Conservation (phyloP, 2,888 invertebrate species). For the Bembecia ichneumoniformis region DNA sequence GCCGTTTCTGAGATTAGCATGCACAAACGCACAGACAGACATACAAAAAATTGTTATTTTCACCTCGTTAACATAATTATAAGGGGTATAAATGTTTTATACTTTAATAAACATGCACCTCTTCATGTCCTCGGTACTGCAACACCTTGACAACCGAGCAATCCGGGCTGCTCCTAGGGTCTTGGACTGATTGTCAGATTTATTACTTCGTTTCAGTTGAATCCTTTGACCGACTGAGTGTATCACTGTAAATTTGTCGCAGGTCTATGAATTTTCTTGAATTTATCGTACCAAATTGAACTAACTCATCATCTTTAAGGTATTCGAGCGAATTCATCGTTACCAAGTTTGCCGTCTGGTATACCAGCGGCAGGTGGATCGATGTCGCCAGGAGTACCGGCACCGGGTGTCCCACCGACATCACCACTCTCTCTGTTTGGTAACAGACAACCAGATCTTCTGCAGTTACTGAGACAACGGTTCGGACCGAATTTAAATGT, state of each 20-base stretch:
- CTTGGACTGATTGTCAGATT: constrained; percentile 77
- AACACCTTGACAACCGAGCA: constrained; percentile 73
- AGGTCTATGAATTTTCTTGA: constrained; percentile 78
- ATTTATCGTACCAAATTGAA: constrained; percentile 85
- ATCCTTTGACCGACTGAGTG: constrained; percentile 73
- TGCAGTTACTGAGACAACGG: no score
- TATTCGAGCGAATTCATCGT: not conserved
- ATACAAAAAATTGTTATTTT: no score
- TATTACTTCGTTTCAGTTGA: constrained; percentile 54
- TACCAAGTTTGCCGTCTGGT: not conserved
- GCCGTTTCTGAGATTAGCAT: no score
- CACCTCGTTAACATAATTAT: no score
- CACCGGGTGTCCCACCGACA: not conserved
- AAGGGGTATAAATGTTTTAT: no score
- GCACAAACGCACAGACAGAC: no score
- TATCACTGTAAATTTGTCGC: constrained; percentile 78
- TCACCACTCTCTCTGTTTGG: not conserved
- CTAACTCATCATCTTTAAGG: constrained; percentile 30
- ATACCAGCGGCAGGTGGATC: not conserved
- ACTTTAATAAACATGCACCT: no score
- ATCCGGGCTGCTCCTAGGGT: constrained; percentile 83
- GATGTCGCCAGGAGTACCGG: not conserved
- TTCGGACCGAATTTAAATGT: no score
- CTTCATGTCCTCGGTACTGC: not conserved
- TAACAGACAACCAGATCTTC: no score